Conservation (phyloP, 2,113 vertebrate genomes). For the Fregetta grallaria region DNA sequence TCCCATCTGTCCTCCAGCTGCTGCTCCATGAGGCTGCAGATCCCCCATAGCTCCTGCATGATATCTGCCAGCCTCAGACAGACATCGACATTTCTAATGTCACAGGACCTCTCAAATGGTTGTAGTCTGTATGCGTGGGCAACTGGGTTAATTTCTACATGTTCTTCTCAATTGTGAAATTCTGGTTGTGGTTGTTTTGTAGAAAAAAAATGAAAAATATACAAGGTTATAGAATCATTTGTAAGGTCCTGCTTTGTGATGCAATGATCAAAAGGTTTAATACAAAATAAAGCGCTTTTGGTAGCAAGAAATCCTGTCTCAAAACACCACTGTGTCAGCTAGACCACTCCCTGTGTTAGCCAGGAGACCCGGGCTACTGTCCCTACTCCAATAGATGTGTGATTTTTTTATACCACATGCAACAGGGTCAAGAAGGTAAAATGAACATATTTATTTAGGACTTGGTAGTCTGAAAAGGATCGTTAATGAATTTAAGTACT, state of each 20-base stretch:
- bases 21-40: not conserved
- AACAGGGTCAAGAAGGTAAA: not conserved
- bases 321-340: not conserved
- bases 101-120: not conserved
- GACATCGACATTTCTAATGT: not conserved
- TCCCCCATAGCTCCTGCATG: not conserved
- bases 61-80: not conserved
- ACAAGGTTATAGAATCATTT: not conserved
- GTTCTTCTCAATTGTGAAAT: not conserved
- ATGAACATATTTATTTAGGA: not conserved
- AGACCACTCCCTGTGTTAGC: not conserved
- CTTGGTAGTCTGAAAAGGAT: not conserved
- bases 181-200: not conserved
- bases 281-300: not conserved
- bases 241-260: not conserved
- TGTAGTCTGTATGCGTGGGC: not conserved
- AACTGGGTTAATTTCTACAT: not conserved
- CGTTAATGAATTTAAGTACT: not conserved
- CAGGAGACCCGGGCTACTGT: not conserved
- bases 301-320: not conserved
- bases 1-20: not conserved
- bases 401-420: not conserved
- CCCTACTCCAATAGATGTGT: not conserved
- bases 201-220: not conserved
- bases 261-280: not conserved